Evolutionary conservation across 1,140 invertebrate genomes (phyloP), one percentile per base, ranked within the genome.

Genomic region (Diploscapter pachys): DNA sequence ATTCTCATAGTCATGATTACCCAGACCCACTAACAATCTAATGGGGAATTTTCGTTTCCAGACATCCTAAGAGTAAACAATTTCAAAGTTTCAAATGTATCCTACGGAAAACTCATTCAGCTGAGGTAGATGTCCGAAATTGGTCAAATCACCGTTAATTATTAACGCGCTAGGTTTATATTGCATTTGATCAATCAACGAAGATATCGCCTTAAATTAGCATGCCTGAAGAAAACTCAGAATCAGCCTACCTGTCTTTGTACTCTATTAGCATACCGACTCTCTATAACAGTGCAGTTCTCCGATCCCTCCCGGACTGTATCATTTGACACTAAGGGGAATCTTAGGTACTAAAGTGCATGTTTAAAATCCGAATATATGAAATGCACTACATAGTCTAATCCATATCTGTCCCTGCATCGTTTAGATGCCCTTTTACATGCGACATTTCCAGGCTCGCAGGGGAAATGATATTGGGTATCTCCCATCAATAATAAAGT

Each of bases 1-100:
- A 55, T 83, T 83, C 62, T 83, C 73, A 71, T 83, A 83, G 57
- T 83, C 81, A 65, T 83, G 81, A 64, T 83, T 83, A 48, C 81
- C 81, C 8, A 83, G 65, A 31, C 81, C 81, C 13, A 73, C 70
- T 9, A 76, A 68, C 31, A 83, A 74, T 11, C 78, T 80, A 13
- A 83, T 68, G 5, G 81, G 81, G n/a, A 83, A 69, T 2, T 73
- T 73, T n/a, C 78, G 61, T 63, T 66, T 57, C 75, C 75, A 76
- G 13, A 55, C 70, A 53, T 62, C 54, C 75, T 76, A 71, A 83
- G 77, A 67, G n/a, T 5, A 48, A 59, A 13, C 4, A 50, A 2
- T 13, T 9, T 73, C 31, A 13, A 76, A 4, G 4, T 31, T 56
- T 69, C 4, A 61, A 59, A 52, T 75, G 1, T 8, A 2, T 11